phyloP scores from a whole-genome alignment of 2,113 vertebrate species.

The Pontoporia blainvillei region DNA sequence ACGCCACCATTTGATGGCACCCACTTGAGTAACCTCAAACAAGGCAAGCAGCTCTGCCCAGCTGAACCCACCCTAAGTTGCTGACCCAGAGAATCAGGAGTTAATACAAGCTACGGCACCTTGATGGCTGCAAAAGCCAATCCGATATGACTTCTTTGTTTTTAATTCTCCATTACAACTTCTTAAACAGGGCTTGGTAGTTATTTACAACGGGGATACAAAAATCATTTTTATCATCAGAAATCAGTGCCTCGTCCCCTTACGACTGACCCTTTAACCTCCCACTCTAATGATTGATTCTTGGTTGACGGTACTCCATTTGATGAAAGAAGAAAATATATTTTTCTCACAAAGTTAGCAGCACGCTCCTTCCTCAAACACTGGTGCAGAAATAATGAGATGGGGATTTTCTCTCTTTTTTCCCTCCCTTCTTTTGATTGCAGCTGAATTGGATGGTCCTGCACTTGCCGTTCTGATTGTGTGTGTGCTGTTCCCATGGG shows the following conservation, averaged over 20 bases:
- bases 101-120: not conserved
- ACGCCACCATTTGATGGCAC: not conserved
- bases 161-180: not conserved
- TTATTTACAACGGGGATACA: not conserved
- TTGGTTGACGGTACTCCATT: constrained; percentile 14
- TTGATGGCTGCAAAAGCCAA: not conserved
- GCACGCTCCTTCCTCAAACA: not conserved
- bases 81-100: not conserved
- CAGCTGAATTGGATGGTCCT: not conserved
- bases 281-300: constrained; percentile 38
- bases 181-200: not conserved
- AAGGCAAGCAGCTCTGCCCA: not conserved
- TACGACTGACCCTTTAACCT: constrained; percentile 32
- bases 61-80: not conserved
- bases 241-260: constrained; percentile 33
- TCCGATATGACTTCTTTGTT: not conserved
- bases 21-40: not conserved
- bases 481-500: constrained; percentile 8
- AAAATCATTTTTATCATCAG: constrained; percentile 2
- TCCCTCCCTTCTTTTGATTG: not conserved
- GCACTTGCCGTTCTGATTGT: not conserved
- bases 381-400: constrained; percentile 29
- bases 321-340: constrained; percentile 39
- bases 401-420: not conserved
- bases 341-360: constrained; percentile 26